Percentiles rank a stretch among this genome's conserved stretches.
These are phyloP conservation scores for Haemorhous mexicanus DNA, from an alignment of 2,113 vertebrate genomes.

Conservation along the genomic window DNA sequence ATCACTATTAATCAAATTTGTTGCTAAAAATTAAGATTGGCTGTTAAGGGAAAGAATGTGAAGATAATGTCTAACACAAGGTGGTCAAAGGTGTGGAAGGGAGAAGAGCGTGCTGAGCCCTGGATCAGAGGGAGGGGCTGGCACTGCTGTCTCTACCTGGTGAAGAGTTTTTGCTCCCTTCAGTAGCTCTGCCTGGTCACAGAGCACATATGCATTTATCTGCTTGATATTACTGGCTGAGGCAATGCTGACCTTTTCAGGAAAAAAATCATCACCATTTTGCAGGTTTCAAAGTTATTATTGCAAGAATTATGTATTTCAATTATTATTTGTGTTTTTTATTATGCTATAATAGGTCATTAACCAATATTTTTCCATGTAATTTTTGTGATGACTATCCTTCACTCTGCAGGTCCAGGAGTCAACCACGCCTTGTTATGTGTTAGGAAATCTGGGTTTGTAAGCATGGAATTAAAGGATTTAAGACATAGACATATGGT, in stretches of 20 bases:
- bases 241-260: accelerated
- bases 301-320: background rate
- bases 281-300: background rate
- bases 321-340: background rate
- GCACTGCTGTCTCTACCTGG: background rate
- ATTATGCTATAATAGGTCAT: background rate
- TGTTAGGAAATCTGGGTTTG: background rate
- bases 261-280: background rate
- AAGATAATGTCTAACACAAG: background rate
- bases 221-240: background rate
- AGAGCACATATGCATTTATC: background rate
- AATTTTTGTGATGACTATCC: background rate
- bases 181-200: background rate
- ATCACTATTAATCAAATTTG: background rate
- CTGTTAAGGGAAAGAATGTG: background rate
- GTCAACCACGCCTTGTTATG: background rate
- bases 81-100: background rate
- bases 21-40: background rate
- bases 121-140: background rate
- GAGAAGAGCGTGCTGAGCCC: background rate
- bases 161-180: background rate
- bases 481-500: background rate
- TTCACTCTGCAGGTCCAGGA: background rate
- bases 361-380: background rate
- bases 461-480: background rate